Base-by-base conservation (phyloP, 2,113 vertebrate species). In the Neogale vison region DNA sequence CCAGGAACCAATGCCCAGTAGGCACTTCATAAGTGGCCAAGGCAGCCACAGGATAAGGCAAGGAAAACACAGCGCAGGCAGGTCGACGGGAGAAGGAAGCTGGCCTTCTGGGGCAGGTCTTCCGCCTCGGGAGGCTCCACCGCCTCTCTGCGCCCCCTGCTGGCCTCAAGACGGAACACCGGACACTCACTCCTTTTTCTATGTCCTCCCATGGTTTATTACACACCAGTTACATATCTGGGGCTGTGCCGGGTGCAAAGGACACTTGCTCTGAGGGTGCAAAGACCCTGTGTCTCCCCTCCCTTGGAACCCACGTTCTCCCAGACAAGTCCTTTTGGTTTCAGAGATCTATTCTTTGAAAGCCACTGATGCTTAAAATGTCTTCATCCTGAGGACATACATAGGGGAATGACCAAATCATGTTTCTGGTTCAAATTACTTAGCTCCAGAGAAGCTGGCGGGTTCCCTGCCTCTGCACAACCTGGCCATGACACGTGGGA, bases 41-140 rank as follows among this genome's bases (percentile, higher is more conserved):
- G 1, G 8, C 24, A 57, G 8, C 65, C 63, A 4, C 31, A 2
- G 65, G 59, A 61, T 12, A 31, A n/a, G 15, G 15, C 18, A 1
- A 23, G 10, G 21, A 89, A 15, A 3, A 3, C 9, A 14, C 14
- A 2, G 8, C 5, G 0, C 4, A 29, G 21, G n/a, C 36, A 39
- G 3, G 21, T 17, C 8, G 7, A 18, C 23, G 3, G 45, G 4
- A 42, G 67, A 69, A 55, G 42, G n/a, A 18, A 39, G 55, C 79
- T 8, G 12, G 11, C 39, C 12, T 42, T 47, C 29, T 4, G 20
- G 31, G 36, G 31, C 26, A 1, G 3, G 31, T 18, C 50, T n/a
- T 10, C 59, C 7, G 13, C 69, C 47, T 4, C 1, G 0, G 17
- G 52, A 9, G 65, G 21, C 42, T 23, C 50, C 4, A 3, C 12